These are phyloP conservation scores for Palythoa caribaeorum DNA, from an alignment of 92 coral and sea anemone species.

Conservation along the genomic window DNA sequence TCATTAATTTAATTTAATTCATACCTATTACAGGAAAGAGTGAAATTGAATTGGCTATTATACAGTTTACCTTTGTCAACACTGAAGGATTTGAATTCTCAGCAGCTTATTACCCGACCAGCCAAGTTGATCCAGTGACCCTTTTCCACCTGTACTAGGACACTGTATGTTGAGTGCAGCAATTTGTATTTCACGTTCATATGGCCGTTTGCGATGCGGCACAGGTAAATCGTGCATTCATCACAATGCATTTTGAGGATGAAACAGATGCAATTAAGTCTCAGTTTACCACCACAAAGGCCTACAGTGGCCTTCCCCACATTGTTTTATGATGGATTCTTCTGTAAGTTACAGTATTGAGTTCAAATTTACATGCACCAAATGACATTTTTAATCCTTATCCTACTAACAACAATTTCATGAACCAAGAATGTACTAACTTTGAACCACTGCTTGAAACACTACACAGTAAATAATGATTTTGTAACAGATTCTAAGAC, in stretches of 20 bases:
- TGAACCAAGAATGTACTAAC: too few relatives aligned
- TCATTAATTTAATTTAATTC: too few relatives aligned
- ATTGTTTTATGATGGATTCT: constrained; percentile 56
- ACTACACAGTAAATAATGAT: too few relatives aligned
- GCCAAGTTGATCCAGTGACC: constrained; percentile 53
- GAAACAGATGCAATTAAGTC: constrained; percentile 10
- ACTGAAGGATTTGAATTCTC: constrained; percentile 57
- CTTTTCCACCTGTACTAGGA: constrained; percentile 65
- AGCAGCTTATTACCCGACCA: constrained; percentile 53
- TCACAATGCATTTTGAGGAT: constrained; percentile 56
- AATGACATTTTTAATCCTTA: too few relatives aligned
- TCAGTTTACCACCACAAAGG: constrained; percentile 53
- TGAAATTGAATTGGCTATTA: constrained; percentile 47
- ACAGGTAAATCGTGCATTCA: constrained; percentile 61
- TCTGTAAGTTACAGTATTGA: constrained; percentile 36
- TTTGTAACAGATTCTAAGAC: too few relatives aligned
- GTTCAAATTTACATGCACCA: too few relatives aligned
- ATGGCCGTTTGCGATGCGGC: constrained; percentile 71
- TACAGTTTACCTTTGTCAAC: constrained; percentile 65
- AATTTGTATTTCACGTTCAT: constrained; percentile 41
- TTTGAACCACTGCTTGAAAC: too few relatives aligned
- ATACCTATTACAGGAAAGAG: neutral
- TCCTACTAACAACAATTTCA: too few relatives aligned
- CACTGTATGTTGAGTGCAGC: constrained; percentile 32
- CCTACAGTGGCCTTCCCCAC: constrained; percentile 50